These are phyloP conservation scores for Archivesica marissinica DNA, from an alignment of 1,140 invertebrate genomes.

Conservation along the genomic window DNA sequence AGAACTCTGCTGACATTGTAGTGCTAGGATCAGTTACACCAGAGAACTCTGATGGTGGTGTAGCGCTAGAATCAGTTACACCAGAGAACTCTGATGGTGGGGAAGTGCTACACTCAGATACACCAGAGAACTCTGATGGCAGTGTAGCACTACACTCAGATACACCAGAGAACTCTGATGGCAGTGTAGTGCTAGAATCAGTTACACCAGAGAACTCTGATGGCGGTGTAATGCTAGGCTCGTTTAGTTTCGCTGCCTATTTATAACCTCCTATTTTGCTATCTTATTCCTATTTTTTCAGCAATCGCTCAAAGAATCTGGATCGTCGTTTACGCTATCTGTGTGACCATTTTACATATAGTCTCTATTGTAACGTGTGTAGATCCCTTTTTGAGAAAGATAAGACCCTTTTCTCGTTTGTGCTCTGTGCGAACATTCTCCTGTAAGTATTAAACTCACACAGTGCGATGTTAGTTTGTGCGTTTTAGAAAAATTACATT, in stretches of 20 bases:
- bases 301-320: conserved; percentile 82
- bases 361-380: conserved; percentile 81
- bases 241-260: background rate
- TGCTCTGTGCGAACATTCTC: conserved; percentile 83
- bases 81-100: too few species aligned
- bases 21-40: too few species aligned
- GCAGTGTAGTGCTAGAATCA: too few species aligned
- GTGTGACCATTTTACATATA: conserved; percentile 84
- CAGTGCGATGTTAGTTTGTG: background rate
- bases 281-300: conserved; percentile 79
- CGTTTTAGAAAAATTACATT: background rate
- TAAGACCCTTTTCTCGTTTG: conserved; percentile 83
- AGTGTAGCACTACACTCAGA: too few species aligned
- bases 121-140: too few species aligned
- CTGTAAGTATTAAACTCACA: conserved; percentile 81
- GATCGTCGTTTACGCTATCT: conserved; percentile 81
- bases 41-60: too few species aligned
- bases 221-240: background rate
- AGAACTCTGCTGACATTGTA: too few species aligned
- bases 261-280: background rate
- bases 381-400: conserved; percentile 83
- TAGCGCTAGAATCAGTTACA: too few species aligned
- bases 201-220: too few species aligned
- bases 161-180: too few species aligned
- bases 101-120: too few species aligned